A percentile compares a stretch with the other conserved stretches of the same genome.
Evolutionary conservation across 2,888 invertebrate species (phyloP).

Genomic region (Terebella lapidaria): DNA sequence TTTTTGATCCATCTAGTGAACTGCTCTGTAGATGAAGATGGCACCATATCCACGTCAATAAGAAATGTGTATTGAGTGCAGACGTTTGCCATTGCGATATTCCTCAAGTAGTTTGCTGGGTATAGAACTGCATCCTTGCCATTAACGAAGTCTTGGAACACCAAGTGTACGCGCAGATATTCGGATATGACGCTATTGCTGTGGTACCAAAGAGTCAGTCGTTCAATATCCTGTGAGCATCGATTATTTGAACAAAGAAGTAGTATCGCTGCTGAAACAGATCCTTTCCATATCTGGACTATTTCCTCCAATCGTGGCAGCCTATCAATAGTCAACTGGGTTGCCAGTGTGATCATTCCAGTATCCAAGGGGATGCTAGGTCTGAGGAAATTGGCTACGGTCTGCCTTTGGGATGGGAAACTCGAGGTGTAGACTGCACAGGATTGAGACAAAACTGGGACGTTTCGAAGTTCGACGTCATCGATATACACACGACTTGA

Average conservation of each 20-base stretch:
- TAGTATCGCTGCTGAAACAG: slow-evolving; percentile 15
- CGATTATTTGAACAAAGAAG: slow-evolving; percentile 3
- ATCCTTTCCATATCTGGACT: slow-evolving; percentile 14
- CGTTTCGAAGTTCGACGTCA: slow-evolving; percentile 7
- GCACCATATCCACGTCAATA: slow-evolving; percentile 15
- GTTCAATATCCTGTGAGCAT: background rate
- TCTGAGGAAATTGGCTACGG: too few relatives aligned
- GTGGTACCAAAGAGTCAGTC: background rate
- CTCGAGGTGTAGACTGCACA: too few relatives aligned
- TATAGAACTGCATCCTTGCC: slow-evolving; percentile 4
- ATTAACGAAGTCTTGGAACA: slow-evolving; percentile 11
- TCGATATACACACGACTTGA: slow-evolving; percentile 7
- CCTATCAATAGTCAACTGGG: slow-evolving; percentile 15
- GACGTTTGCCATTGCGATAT: slow-evolving; percentile 11
- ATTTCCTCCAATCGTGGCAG: slow-evolving; percentile 1
- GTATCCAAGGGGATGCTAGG: background rate
- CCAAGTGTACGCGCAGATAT: slow-evolving; percentile 10
- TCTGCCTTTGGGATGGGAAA: too few relatives aligned
- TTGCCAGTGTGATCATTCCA: slow-evolving; percentile 10
- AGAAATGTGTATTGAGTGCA: slow-evolving; percentile 7
- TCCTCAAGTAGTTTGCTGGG: slow-evolving; percentile 14
- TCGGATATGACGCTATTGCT: background rate
- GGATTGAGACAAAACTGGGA: too few relatives aligned
- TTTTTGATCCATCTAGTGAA: background rate
- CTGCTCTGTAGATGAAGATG: slow-evolving; percentile 1